These are phyloP conservation scores for Bombus waltoni DNA, from an alignment of 1,140 invertebrate species.

Conservation along the genomic window DNA sequence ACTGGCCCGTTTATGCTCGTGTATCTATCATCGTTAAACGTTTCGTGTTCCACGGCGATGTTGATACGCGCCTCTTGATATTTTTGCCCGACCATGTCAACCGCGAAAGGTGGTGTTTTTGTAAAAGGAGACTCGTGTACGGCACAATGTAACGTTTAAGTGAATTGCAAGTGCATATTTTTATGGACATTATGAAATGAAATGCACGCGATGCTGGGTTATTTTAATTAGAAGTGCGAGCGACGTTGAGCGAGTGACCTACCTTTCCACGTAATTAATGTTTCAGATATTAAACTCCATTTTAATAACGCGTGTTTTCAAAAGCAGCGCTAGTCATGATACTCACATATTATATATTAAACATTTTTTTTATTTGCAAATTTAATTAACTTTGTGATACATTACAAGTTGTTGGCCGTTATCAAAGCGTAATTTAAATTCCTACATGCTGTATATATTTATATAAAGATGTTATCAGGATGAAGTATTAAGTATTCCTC, in stretches of 20 bases:
- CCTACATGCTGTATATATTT: no score
- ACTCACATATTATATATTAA: no score
- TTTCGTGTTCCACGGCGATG: neutral
- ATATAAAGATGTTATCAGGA: no score
- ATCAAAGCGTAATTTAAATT: no score
- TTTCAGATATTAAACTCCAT: neutral
- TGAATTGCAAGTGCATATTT: neutral
- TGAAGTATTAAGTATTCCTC: no score
- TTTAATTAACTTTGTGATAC: no score
- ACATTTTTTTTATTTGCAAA: no score
- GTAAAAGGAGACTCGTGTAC: neutral
- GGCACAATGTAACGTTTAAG: neutral
- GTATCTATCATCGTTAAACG: conserved; percentile 34
- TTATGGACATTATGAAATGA: neutral
- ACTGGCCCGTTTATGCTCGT: conserved; percentile 21
- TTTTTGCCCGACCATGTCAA: neutral
- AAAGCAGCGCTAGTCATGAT: no score
- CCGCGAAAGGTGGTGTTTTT: neutral
- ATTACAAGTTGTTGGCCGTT: no score
- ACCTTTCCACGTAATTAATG: neutral
- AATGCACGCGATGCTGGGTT: neutral
- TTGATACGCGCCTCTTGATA: conserved; percentile 22
- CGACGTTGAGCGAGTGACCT: neutral
- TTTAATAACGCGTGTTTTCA: neutral
- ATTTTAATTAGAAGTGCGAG: neutral